These are phyloP conservation scores for Pyrrhosoma nymphula DNA, from an alignment of 2,888 invertebrate species.

Conservation along the genomic window DNA sequence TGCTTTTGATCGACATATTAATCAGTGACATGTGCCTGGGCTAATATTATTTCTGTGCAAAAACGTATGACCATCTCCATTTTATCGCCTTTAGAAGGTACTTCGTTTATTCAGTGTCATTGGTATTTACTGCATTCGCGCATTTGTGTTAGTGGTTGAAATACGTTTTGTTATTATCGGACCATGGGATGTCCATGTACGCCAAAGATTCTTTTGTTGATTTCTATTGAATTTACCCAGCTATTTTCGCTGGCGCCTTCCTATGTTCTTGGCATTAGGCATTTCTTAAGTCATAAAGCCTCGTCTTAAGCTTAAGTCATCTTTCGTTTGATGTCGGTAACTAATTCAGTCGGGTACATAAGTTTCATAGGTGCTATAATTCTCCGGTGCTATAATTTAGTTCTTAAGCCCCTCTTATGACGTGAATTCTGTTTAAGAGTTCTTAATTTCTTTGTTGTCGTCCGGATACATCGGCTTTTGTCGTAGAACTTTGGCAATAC, in stretches of 20 bases:
- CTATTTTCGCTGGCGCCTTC: not conserved
- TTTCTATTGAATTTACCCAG: not conserved
- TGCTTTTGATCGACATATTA: not conserved
- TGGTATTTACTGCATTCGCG: not conserved
- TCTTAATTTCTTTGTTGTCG: not conserved
- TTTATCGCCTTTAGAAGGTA: not conserved
- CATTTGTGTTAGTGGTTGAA: not conserved
- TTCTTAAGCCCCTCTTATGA: not conserved
- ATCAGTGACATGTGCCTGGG: not conserved
- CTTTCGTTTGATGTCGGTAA: not conserved
- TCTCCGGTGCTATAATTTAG: not conserved
- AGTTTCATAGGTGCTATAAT: too few relatives aligned
- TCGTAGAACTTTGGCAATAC: slow-evolving; percentile 7
- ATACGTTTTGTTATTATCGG: not conserved
- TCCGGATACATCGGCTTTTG: not conserved
- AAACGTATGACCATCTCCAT: not conserved
- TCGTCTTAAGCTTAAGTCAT: too few relatives aligned
- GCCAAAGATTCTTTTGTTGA: not conserved
- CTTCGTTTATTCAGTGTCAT: not conserved
- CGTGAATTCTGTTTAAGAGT: not conserved
- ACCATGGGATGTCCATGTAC: not conserved
- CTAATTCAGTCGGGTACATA: not conserved
- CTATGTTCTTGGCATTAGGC: not conserved
- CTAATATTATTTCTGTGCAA: not conserved
- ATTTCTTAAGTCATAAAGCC: not conserved